Base-by-base conservation (phyloP, 2,113 vertebrate species). In the Lasiurus borealis region DNA sequence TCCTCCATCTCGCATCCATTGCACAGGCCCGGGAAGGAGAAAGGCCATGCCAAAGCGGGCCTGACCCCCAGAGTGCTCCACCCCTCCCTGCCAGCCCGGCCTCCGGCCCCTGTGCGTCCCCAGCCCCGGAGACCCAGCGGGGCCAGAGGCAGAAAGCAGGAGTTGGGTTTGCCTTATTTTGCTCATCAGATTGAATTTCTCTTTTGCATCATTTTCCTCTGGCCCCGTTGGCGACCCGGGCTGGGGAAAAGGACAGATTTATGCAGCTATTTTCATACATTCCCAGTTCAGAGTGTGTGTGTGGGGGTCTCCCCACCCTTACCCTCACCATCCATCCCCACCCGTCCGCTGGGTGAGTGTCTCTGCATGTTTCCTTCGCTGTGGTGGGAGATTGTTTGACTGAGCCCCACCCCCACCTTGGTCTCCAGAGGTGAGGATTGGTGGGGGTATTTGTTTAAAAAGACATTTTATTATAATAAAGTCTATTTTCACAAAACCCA, bases 401-500 rank as follows among this genome's bases (percentile, higher is more conserved):
- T 71, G 95, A 72, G 86, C 15, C 71, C 82, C 48, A 23, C 82
- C 52, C n/a, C 40, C 13, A 57, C 82, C 78, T 89, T 75, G 68
- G 80, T 94, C 82, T 95, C 85, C 93, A 92, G 77, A 54, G 44
- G 29, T 95, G 73, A 95, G 91, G 93, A 69, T 73, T 90, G 95
- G 96, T 92, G 97, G 92, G 95, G 95, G 94, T 25, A 91, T 98
- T 98, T 98, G 98, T 98, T 98, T 98, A 95, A 98, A 98, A 98
- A 97, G 90, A 98, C 85, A 97, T 98, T 98, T 98, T 98, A 98
- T 98, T 98, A 98, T 97, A 98, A 98, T 98, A 98, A 98, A 98
- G 95, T 98, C 97, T 98, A 98, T 98, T 98, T 98, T 98, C 98
- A 98, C 98, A 98, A 98, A 98, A 98, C 59, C 59, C 52, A 91